Evolutionary conservation across 1,140 invertebrate genomes (phyloP).

Genomic region (Capitella teleta): DNA sequence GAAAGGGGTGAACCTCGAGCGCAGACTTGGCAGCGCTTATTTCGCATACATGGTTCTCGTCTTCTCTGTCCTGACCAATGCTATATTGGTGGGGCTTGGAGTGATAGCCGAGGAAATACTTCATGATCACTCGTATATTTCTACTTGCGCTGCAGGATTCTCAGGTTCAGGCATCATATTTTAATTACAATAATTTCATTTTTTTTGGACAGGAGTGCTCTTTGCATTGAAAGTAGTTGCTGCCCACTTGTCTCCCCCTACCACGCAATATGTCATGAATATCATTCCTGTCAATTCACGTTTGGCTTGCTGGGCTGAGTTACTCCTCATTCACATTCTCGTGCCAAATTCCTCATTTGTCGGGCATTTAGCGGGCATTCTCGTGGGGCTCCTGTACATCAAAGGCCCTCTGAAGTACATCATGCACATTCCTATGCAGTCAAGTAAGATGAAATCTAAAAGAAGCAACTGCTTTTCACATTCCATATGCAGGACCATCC

Average conservation of each 20-base stretch:
- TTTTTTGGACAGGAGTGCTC: conserved; percentile 42
- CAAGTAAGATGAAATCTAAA: too few relatives aligned
- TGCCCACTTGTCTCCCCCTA: conserved; percentile 41
- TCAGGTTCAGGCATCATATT: conserved; percentile 41
- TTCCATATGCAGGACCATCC: too few relatives aligned
- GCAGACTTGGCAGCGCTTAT: conserved; percentile 47
- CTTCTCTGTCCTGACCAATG: conserved; percentile 48
- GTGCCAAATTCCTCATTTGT: conserved; percentile 42
- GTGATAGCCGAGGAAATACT: conserved; percentile 21
- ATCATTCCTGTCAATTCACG: conserved; percentile 49
- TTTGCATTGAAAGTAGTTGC: conserved; percentile 60
- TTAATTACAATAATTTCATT: neutral
- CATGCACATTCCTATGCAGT: too few relatives aligned
- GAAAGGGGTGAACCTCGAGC: conserved; percentile 49
- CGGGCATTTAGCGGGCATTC: conserved; percentile 57
- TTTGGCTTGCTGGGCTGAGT: conserved; percentile 55
- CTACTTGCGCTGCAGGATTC: conserved; percentile 57
- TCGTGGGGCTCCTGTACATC: conserved; percentile 55
- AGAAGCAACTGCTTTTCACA: too few relatives aligned
- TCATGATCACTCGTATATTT: conserved; percentile 36
- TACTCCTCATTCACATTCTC: conserved; percentile 56
- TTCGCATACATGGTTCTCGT: conserved; percentile 49
- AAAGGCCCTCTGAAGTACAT: conserved; percentile 50
- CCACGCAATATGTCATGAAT: conserved; percentile 42
- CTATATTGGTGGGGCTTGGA: conserved; percentile 46